These are phyloP conservation scores for Microcaecilia unicolor DNA, from an alignment of 2,797 vertebrate genomes.

Conservation along the genomic window DNA sequence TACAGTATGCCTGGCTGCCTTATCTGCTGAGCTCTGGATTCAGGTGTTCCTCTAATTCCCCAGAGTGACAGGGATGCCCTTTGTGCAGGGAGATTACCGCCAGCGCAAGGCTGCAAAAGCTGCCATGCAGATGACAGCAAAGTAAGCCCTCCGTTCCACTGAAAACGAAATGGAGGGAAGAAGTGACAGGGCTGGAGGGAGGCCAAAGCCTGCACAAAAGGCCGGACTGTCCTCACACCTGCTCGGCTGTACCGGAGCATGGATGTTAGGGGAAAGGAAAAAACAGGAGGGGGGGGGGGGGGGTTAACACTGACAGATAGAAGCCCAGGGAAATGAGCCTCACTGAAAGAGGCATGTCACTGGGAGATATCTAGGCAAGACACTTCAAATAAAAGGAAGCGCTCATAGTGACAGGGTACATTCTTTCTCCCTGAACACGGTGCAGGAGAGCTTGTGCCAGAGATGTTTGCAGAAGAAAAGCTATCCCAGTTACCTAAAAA, in stretches of 20 bases:
- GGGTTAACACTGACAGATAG: constrained; percentile 10
- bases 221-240: constrained; percentile 58
- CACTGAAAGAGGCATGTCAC: constrained; percentile 42
- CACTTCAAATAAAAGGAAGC: constrained; percentile 41
- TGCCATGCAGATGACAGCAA: constrained; percentile 30
- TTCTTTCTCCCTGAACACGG: constrained; percentile 17
- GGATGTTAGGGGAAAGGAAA: constrained; percentile 10
- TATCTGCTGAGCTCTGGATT: not conserved
- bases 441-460: constrained; percentile 24
- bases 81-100: constrained; percentile 38
- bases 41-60: constrained; percentile 1
- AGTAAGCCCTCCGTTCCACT: constrained; percentile 1
- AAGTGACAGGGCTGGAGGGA: constrained; percentile 38
- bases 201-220: constrained; percentile 45
- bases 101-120: constrained; percentile 4
- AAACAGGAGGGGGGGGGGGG: constrained; percentile 12
- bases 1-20: not conserved
- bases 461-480: constrained; percentile 5
- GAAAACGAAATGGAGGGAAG: constrained; percentile 6
- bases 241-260: constrained; percentile 17
- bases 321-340: constrained; percentile 38
- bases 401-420: constrained; percentile 23
- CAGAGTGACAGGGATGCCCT: constrained; percentile 42
- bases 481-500: not conserved
- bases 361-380: constrained; percentile 33